A percentile compares a stretch with the other conserved stretches of the same genome.
phyloP scores from a whole-genome alignment of 2,888 invertebrate genomes.

The Callimorpha dominula region DNA sequence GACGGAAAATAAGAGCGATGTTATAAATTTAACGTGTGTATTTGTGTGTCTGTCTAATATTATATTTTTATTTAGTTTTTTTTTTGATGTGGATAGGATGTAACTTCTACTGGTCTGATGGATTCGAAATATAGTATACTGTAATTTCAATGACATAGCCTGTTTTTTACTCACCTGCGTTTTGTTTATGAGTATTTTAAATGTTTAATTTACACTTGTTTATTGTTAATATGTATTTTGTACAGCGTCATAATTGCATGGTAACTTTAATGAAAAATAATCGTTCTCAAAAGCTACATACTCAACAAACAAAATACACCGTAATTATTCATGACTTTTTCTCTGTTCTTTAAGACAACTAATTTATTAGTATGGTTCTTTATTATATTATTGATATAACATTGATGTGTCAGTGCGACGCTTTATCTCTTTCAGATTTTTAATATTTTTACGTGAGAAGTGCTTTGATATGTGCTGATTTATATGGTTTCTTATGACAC shows the following conservation, averaged over 20 bases:
- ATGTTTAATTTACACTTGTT: no score
- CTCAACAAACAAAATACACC: neutral
- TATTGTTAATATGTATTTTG: neutral
- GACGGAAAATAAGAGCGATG: neutral
- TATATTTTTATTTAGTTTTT: neutral
- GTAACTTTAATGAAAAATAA: no score
- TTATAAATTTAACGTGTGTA: neutral
- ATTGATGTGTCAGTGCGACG: slow-evolving; percentile 8
- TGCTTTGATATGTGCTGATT: slow-evolving; percentile 5
- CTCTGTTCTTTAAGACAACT: slow-evolving; percentile 5
- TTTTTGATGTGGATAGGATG: neutral
- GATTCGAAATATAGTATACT: neutral
- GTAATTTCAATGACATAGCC: neutral
- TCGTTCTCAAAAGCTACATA: neutral
- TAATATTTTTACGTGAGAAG: slow-evolving; percentile 5
- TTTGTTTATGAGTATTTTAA: no score
- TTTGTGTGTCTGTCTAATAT: neutral
- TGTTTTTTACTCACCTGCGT: no score
- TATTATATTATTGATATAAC: slow-evolving; percentile 18
- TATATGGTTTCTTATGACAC: neutral
- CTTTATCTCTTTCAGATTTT: slow-evolving; percentile 22
- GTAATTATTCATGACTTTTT: slow-evolving; percentile 9
- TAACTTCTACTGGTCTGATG: neutral
- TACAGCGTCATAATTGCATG: neutral
- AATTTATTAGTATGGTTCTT: slow-evolving; percentile 20